A percentile compares a stretch with the other conserved stretches of the same genome.
Evolutionary conservation across 2,113 vertebrate genomes (phyloP).

Genomic region (Phyllopteryx taeniolatus): DNA sequence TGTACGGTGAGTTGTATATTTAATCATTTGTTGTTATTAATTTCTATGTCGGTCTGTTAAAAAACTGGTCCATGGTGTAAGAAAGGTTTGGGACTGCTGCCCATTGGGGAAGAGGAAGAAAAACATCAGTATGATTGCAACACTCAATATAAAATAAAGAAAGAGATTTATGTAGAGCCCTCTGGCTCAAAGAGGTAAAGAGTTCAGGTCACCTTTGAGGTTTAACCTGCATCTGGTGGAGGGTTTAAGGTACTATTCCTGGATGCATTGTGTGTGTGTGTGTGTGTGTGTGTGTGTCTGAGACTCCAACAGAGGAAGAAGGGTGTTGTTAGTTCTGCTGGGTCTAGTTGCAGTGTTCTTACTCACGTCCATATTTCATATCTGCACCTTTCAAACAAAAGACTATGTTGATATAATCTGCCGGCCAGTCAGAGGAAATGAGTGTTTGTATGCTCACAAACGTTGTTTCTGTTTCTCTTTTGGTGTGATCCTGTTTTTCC

Average conservation of each 20-base stretch:
- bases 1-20: neutral
- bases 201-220: slow-evolving; percentile 43
- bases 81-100: neutral
- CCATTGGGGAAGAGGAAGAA: neutral
- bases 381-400: slow-evolving; percentile 69
- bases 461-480: slow-evolving; percentile 59
- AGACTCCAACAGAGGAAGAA: neutral
- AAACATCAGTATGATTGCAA: slow-evolving; percentile 5
- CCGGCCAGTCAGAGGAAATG: slow-evolving; percentile 56
- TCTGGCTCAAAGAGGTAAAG: slow-evolving; percentile 10
- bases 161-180: neutral
- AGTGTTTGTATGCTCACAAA: slow-evolving; percentile 60
- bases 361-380: slow-evolving; percentile 70
- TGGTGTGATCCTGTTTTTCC: slow-evolving; percentile 47
- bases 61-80: neutral
- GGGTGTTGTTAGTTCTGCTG: slow-evolving; percentile 18
- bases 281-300: neutral
- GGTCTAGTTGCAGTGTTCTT: slow-evolving; percentile 35
- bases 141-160: slow-evolving; percentile 15
- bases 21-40: neutral
- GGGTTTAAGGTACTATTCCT: slow-evolving; percentile 42
- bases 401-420: slow-evolving; percentile 68
- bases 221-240: slow-evolving; percentile 51
- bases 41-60: neutral
- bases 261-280: slow-evolving; percentile 36